Evolutionary conservation across 2,888 invertebrate species (phyloP), one percentile per base, ranked within the genome.

Genomic region (Himalopsyche kuldschensis): DNA sequence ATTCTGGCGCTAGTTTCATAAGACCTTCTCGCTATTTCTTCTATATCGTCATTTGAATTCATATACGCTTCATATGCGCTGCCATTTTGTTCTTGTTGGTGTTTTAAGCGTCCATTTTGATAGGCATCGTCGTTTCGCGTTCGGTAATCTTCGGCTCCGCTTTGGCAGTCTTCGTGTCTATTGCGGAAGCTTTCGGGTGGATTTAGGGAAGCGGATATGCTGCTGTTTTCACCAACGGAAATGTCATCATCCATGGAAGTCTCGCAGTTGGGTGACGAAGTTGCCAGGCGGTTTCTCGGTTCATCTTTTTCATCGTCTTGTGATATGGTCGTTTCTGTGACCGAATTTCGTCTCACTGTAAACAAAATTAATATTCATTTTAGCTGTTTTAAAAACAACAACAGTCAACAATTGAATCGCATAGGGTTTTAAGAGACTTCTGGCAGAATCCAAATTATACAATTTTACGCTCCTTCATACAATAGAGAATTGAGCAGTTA

Each of bases 141-240:
- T 27, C 69, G 24, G 27, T 69, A 69, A 69, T 69, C 69, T 69
- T 69, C 69, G 27, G 69, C 69, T 69, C 69, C 69, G 15, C 69
- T 69, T 11, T 69, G 69, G 30, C 69, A 69, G 69, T 69, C 69
- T 11, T 69, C 69, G 11, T 69, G 69, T 4, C 69, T 8, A 30
- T 11, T 69, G 11, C 69, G 69, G 15, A 69, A 69, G 27, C 24
- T 15, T 69, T 69, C 69, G 11, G 47, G 88, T 89, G 69, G 27
- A 11, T 69, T 69, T 15, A 69, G 0, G 87, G 86, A 20, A 85
- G 87, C n/a, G 88, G 91, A 88, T 63, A 91, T 90, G 80, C 91
- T 91, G 86, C 92, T 89, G 84, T 91, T 91, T 86, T 91, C 90
- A 3, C 91, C 90, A 30, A 91, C 91, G 4, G 91, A 91, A 84